Evolutionary conservation across 1,140 invertebrate species (phyloP), one percentile per base, ranked within the genome.

Genomic region (Eurytemora carolleeae): DNA sequence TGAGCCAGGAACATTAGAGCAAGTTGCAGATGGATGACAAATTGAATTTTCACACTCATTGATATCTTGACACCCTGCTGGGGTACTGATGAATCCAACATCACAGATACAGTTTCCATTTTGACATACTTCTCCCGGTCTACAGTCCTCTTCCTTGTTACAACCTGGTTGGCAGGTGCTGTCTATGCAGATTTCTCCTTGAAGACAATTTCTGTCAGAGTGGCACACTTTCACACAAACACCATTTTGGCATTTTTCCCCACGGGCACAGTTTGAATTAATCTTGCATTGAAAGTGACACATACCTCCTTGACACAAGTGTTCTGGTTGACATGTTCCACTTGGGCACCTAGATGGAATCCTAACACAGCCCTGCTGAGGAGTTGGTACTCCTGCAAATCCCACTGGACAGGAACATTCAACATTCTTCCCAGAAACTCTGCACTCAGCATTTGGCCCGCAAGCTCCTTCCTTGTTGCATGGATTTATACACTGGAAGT

Each of bases 141-240:
- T 77, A 68, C 89, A 93, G 66, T 91, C 88, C 1, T 79, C 76
- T 69, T 87, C 84, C 1, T 79, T 79, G 23, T 82, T 80, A 68
- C 89, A 93, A 1, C 89, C 89, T 3, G 80, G 76, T 68, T 83
- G 79, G 67, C 88, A 93, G 21, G 80, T 77, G 31, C 87, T 86
- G 65, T 83, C 80, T n/a, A 80, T 79, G 67, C 89, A 92, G 53
- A 91, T 79, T 76, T 92, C 87, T 58, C 88, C 87, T 3, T 83
- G 81, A 62, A 88, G 74, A 66, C 89, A 93, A 67, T 91, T 92
- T 66, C 82, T 84, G 68, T 88, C 87, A 2, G 82, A 80, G 67
- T 87, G 87, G 69, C 89, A 93, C 24, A 90, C 77, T 74, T 87
- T 89, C 17, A 82, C 75, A 66, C 87, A 92, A 24, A 83, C 77